Conservation (phyloP, 2,888 invertebrate species). For the Physocephala rufipes region DNA sequence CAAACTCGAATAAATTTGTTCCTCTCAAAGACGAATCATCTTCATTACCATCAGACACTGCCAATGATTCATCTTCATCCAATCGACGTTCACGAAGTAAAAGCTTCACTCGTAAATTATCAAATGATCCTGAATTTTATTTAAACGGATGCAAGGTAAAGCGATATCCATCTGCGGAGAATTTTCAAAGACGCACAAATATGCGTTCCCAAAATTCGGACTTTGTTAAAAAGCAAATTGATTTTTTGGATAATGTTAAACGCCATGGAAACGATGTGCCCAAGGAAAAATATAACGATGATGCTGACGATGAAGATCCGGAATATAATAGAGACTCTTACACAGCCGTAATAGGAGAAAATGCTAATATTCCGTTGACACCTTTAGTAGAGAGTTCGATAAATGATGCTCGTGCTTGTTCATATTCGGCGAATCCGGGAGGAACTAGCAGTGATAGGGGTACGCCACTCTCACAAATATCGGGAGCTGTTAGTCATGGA, state of each 20-base stretch:
- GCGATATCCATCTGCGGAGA: conserved; percentile 52
- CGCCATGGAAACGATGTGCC: conserved; percentile 38
- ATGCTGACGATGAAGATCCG: conserved; percentile 23
- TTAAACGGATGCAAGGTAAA: conserved; percentile 32
- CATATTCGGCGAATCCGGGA: conserved; percentile 10
- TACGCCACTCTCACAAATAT: background rate
- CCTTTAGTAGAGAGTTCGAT: conserved; percentile 19
- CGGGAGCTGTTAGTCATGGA: background rate
- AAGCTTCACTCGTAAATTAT: conserved; percentile 49
- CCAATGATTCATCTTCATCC: conserved; percentile 3
- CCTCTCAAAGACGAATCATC: conserved; percentile 48
- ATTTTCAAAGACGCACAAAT: conserved; percentile 63
- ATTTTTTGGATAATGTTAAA: conserved; percentile 69
- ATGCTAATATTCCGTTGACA: background rate
- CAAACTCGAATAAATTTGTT: conserved; percentile 39
- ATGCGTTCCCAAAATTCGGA: conserved; percentile 74
- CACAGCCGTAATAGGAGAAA: conserved; percentile 28
- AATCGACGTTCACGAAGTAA: conserved; percentile 58
- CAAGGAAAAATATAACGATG: conserved; percentile 37
- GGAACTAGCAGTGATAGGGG: conserved; percentile 18
- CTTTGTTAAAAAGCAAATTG: conserved; percentile 72
- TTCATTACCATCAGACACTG: conserved; percentile 7
- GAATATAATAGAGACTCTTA: conserved; percentile 42
- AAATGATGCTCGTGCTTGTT: background rate
- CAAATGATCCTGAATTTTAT: conserved; percentile 10